phyloP scores from a whole-genome alignment of 2,888 invertebrate genomes.

The Synanthedon vespiformis region DNA sequence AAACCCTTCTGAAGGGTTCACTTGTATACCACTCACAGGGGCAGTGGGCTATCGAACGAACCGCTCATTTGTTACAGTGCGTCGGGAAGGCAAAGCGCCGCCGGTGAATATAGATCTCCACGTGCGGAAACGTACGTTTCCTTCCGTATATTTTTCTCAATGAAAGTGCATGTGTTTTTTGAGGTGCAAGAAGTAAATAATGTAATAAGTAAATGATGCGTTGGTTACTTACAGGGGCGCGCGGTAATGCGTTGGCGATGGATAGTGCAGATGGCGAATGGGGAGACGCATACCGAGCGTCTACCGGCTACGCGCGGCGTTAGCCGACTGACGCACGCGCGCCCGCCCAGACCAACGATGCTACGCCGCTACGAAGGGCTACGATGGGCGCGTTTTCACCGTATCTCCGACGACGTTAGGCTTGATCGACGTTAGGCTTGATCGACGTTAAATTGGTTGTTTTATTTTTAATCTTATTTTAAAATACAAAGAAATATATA shows the following conservation, averaged over 20 bases:
- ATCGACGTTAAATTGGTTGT: too few relatives aligned
- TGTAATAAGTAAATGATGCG: conserved; percentile 3
- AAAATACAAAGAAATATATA: too few relatives aligned
- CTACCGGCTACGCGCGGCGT: conserved; percentile 51
- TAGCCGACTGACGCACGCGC: conserved; percentile 60
- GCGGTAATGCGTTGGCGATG: conserved; percentile 45
- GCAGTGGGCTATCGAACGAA: conserved; percentile 69
- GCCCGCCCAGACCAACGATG: conserved; percentile 36
- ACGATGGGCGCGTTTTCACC: conserved; percentile 18
- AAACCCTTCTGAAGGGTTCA: conserved; percentile 50
- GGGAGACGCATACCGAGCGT: conserved; percentile 47
- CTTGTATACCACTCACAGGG: conserved; percentile 61
- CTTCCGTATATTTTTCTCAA: conserved; percentile 8
- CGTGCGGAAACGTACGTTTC: conserved; percentile 46
- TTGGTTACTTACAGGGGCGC: conserved; percentile 59
- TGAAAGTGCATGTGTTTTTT: conserved; percentile 9
- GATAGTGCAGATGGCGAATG: conserved; percentile 24
- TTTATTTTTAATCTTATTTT: too few relatives aligned
- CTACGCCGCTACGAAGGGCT: conserved; percentile 32
- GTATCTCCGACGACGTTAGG: not conserved
- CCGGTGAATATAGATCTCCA: conserved; percentile 38
- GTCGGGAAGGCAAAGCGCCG: conserved; percentile 37
- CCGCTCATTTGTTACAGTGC: conserved; percentile 57
- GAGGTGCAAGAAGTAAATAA: conserved; percentile 20
- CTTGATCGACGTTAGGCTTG: too few relatives aligned